phyloP scores from a whole-genome alignment of 2,797 vertebrate genomes.

The Brachymystax lenok region DNA sequence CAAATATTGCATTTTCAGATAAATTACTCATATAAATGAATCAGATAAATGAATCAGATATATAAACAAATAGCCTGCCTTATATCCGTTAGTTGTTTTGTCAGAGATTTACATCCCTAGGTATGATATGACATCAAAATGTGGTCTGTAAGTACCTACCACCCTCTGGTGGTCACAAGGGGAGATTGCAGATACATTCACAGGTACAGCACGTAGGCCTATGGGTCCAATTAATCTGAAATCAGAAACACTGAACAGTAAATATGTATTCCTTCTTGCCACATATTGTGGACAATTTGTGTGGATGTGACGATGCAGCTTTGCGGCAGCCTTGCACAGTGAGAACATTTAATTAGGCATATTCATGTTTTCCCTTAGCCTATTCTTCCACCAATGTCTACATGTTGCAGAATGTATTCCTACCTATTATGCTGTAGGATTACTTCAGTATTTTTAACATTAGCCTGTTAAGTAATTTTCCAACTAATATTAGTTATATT shows the following conservation, averaged over 20 bases:
- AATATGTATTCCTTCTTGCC: not conserved
- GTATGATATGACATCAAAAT: not conserved
- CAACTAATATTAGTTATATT: no score
- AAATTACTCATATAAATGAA: no score
- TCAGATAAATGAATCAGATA: not conserved
- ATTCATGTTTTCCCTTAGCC: not conserved
- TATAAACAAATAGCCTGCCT: not conserved
- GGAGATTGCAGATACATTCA: not conserved
- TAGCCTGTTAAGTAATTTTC: no score
- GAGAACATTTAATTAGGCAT: not conserved
- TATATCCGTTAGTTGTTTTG: no score
- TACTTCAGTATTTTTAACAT: no score
- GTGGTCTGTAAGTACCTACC: not conserved
- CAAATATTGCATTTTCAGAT: no score
- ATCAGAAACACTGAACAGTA: not conserved
- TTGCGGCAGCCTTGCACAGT: not conserved
- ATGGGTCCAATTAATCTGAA: not conserved
- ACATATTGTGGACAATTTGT: not conserved
- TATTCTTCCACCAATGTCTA: not conserved
- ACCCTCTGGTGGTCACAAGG: slow-evolving; percentile 2
- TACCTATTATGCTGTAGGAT: no score
- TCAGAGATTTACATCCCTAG: not conserved
- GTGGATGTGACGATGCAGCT: not conserved
- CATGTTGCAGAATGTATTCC: no score
- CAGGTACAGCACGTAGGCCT: not conserved